Percentiles rank a stretch among this genome's conserved stretches.
These are phyloP conservation scores for Arge pagana DNA, from an alignment of 2,888 invertebrate genomes.

Conservation along the genomic window DNA sequence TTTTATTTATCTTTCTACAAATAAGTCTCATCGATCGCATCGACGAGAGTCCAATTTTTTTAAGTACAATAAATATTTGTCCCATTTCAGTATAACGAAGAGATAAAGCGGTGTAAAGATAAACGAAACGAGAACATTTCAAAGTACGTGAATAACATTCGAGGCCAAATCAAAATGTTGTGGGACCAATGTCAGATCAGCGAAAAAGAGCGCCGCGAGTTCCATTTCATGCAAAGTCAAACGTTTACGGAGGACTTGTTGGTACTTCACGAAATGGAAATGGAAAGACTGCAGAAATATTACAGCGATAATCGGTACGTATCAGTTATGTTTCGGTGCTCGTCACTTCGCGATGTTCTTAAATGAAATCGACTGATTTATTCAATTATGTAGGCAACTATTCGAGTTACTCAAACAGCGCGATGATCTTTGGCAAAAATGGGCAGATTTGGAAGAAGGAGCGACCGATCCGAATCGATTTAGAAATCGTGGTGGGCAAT, in stretches of 20 bases:
- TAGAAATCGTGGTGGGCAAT: conserved; percentile 85
- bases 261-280: conserved; percentile 77
- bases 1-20: not conserved
- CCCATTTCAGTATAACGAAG: conserved; percentile 63
- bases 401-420: conserved; percentile 70
- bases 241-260: conserved; percentile 81
- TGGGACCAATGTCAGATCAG: conserved; percentile 81
- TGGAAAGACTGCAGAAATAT: conserved; percentile 69
- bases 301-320: conserved; percentile 68
- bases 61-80: too few relatives aligned
- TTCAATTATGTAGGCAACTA: conserved; percentile 61
- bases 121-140: conserved; percentile 76
- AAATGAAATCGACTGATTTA: conserved; percentile 18
- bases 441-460: conserved; percentile 75
- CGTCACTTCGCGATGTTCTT: conserved; percentile 9
- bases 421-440: conserved; percentile 73
- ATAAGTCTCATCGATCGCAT: not conserved
- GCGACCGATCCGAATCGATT: conserved; percentile 81
- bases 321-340: conserved; percentile 13
- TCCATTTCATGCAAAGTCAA: conserved; percentile 68
- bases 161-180: conserved; percentile 71
- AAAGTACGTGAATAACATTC: conserved; percentile 67
- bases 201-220: conserved; percentile 65
- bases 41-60: not conserved
- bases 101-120: conserved; percentile 75